phyloP scores from a whole-genome alignment of 1,140 invertebrate genomes.

The Drosophila ficusphila region DNA sequence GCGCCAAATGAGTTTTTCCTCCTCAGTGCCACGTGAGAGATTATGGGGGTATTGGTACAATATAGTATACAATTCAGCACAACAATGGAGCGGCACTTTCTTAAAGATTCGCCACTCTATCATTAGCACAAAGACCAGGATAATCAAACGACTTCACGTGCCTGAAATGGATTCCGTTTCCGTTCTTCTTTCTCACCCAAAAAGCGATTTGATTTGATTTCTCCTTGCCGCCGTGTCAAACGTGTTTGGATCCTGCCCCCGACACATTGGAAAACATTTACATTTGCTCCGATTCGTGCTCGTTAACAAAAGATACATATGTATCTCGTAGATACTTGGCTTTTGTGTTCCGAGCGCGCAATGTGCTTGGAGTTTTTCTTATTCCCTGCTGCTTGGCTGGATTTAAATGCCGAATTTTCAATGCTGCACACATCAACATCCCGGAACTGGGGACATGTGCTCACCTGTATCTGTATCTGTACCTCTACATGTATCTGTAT shows the following conservation, averaged over 20 bases:
- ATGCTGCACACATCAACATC: constrained; percentile 66
- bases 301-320: constrained; percentile 81
- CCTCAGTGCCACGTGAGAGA: constrained; percentile 35
- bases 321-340: constrained; percentile 65
- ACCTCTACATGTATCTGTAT: constrained; percentile 35
- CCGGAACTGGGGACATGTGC: constrained; percentile 32
- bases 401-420: constrained; percentile 80
- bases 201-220: constrained; percentile 66
- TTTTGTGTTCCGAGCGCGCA: constrained; percentile 33
- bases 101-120: constrained; percentile 22
- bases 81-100: constrained; percentile 12
- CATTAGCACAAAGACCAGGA: constrained; percentile 50
- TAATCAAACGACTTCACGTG: constrained; percentile 74
- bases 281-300: constrained; percentile 63
- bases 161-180: constrained; percentile 68
- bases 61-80: constrained; percentile 16
- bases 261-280: constrained; percentile 63
- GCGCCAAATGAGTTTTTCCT: constrained; percentile 43
- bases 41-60: constrained; percentile 31
- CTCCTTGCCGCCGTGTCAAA: constrained; percentile 37
- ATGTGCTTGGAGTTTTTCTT: constrained; percentile 23
- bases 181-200: constrained; percentile 17
- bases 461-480: constrained; percentile 37
- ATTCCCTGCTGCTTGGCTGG: constrained; percentile 65
- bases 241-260: constrained; percentile 28